Conservation (phyloP, 2,888 invertebrate genomes). For the Noctua pronuba region DNA sequence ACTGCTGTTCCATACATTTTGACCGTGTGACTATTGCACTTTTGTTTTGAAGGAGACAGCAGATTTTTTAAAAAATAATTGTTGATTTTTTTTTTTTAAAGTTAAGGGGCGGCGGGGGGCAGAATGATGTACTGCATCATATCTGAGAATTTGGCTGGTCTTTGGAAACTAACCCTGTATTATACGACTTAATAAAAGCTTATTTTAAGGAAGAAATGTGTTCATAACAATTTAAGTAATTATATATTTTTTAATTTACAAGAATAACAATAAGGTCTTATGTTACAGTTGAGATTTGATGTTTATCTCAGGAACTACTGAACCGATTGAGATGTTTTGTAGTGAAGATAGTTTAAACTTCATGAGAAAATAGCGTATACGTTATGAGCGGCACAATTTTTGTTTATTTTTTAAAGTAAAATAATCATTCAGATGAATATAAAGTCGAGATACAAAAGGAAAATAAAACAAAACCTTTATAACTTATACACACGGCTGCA, state of each 20-base stretch:
- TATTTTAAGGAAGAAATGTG: constrained; percentile 31
- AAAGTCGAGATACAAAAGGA: background rate
- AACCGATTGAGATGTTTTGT: constrained; percentile 42
- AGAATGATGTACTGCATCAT: too few species aligned
- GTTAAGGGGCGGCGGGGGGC: too few species aligned
- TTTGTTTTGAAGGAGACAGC: too few species aligned
- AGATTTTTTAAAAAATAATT: too few species aligned
- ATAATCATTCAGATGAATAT: background rate
- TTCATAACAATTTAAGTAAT: constrained; percentile 20
- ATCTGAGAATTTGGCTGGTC: too few species aligned
- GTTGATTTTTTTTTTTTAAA: too few species aligned
- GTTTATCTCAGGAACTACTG: constrained; percentile 55
- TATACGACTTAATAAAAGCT: constrained; percentile 6
- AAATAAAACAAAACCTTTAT: background rate
- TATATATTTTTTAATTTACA: background rate
- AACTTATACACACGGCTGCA: too few species aligned
- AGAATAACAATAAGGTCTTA: constrained; percentile 2
- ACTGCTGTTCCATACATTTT: too few species aligned
- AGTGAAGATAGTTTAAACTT: constrained; percentile 9
- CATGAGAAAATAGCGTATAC: constrained; percentile 18
- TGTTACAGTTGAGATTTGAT: constrained; percentile 36
- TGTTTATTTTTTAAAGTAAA: background rate
- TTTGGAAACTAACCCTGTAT: too few species aligned
- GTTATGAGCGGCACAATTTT: constrained; percentile 14
- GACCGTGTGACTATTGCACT: too few species aligned